Percentiles rank a stretch among this genome's conserved stretches.
Conservation (phyloP, 2,797 vertebrate genomes). For the Balearica regulorum region DNA sequence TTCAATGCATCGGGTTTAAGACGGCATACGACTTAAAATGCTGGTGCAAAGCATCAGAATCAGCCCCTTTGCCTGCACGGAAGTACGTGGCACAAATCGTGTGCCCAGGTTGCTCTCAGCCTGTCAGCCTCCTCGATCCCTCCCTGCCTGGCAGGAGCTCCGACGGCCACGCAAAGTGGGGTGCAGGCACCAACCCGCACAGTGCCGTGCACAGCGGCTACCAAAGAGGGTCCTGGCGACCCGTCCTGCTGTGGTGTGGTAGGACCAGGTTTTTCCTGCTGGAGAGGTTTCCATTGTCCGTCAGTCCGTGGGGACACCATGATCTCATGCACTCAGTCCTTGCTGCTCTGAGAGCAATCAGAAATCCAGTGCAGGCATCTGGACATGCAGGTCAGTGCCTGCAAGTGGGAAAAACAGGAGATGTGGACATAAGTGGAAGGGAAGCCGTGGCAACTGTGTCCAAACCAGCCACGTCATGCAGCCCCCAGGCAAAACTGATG, state of each 20-base stretch:
- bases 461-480: fast-evolving
- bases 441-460: background rate
- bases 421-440: background rate
- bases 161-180: background rate
- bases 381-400: background rate
- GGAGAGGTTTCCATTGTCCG: background rate
- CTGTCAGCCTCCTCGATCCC: background rate
- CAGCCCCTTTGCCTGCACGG: background rate
- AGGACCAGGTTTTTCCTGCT: background rate
- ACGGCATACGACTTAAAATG: too few species aligned
- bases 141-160: background rate
- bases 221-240: background rate
- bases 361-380: background rate
- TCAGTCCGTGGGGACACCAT: fast-evolving
- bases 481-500: background rate
- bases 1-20: background rate
- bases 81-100: fast-evolving
- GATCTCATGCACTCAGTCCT: fast-evolving
- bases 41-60: too few species aligned
- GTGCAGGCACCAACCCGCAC: background rate
- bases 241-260: fast-evolving
- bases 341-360: background rate
- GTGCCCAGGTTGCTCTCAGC: background rate
- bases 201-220: fast-evolving
- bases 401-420: background rate